Evolutionary conservation across 2,888 invertebrate genomes (phyloP), one percentile per base, ranked within the genome.

Genomic region (Pseudococcus longispinus): DNA sequence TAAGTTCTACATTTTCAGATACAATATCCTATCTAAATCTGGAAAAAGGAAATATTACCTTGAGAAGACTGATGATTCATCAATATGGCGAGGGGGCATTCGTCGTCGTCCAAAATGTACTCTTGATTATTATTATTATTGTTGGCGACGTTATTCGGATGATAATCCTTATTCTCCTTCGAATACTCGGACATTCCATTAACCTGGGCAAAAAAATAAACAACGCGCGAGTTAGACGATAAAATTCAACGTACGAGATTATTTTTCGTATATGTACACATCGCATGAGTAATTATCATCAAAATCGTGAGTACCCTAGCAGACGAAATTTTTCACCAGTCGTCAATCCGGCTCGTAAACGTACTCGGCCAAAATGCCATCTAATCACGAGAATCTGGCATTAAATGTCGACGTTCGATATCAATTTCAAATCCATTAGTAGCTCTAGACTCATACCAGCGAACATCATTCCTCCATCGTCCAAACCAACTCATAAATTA

Each of bases 31-130:
- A 46, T 9, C 3, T 46, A 15, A 46, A 46, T 46, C 13, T 46
- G 2, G 44, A 9, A 46, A 15, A 46, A 9, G 42, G n/a, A 18
- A 37, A 93, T 84, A 95, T 95, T 92, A 97, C 97, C 96, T 91
- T 94, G 93, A 85, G 95, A 95, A 89, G 94, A 94, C 88, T 95
- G 95, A 91, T 97, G 95, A 91, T 96, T 96, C 96, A 97, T 96
- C 88, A 96, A 93, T 90, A 98, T 97, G 84, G 97, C 96, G 88
- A 98, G 93, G 74, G 99, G 99, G 91, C 98, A 98, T 91, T 99
- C 99, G 91, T 98, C 97, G 90, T 98, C 98, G 91, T 98, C 97
- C 89, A 99, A 92, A 89, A 98, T 95, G 91, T 97, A 96, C 91
- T 99, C 98, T 23, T 95, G 94, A 90, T 94, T 94, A 60, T 91